Conservation (phyloP, 2,888 invertebrate genomes). For the Aphodius sticticus region DNA sequence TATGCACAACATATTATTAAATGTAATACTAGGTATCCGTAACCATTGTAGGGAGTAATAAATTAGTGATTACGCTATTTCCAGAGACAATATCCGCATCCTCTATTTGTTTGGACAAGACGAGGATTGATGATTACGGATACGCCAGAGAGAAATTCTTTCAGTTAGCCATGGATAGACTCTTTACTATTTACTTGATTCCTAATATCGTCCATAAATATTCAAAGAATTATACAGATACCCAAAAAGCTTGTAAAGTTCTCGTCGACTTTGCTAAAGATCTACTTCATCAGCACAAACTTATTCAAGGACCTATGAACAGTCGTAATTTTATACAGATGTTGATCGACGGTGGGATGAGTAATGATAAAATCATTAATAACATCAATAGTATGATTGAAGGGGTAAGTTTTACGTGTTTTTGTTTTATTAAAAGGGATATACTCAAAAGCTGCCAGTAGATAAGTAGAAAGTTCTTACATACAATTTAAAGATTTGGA, state of each 20-base stretch:
- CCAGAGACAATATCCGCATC: no score
- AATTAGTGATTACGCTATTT: no score
- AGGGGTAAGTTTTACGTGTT: not conserved
- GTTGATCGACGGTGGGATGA: not conserved
- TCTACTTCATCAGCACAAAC: not conserved
- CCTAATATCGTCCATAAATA: not conserved
- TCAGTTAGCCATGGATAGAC: not conserved
- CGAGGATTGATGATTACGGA: not conserved
- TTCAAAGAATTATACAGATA: not conserved
- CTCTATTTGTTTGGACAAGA: not conserved
- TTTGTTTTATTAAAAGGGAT: no score
- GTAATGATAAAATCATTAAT: not conserved
- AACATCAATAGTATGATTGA: not conserved
- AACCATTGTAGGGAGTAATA: no score
- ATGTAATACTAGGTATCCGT: not conserved
- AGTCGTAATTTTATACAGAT: not conserved
- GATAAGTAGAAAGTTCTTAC: no score
- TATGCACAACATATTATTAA: not conserved
- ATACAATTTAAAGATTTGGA: no score
- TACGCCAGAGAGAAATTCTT: not conserved
- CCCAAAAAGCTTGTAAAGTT: not conserved
- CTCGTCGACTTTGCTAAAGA: not conserved
- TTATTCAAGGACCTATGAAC: no score
- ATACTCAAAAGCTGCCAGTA: no score
- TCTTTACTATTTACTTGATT: not conserved